Conservation (phyloP, 1,140 invertebrate species). For the Panagrolaimus sp. region DNA sequence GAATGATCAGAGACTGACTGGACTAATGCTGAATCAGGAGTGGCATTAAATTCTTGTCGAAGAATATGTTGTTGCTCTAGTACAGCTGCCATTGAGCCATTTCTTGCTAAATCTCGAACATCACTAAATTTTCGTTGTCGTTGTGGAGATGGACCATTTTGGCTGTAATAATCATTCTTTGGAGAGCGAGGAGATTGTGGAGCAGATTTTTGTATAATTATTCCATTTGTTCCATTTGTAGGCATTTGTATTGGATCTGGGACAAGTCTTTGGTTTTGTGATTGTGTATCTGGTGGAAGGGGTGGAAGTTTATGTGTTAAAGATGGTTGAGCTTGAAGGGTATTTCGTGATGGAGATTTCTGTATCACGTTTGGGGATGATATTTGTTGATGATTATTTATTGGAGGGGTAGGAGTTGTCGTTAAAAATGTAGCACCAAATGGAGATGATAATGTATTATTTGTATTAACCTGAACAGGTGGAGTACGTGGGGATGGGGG, state of each 20-base stretch:
- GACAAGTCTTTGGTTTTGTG: background rate
- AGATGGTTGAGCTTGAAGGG: background rate
- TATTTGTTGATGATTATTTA: too few relatives aligned
- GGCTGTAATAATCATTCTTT: too few relatives aligned
- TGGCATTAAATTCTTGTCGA: conserved; percentile 38
- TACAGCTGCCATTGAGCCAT: conserved; percentile 40
- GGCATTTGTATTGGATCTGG: background rate
- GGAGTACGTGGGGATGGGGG: background rate
- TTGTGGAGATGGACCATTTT: background rate
- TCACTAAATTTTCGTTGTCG: conserved; percentile 10
- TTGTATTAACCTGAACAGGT: background rate
- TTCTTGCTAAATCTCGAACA: conserved; percentile 12
- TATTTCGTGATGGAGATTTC: background rate
- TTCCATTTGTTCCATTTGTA: too few relatives aligned
- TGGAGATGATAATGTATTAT: background rate
- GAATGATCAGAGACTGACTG: background rate
- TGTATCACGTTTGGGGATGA: background rate
- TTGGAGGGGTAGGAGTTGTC: background rate
- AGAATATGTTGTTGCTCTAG: conserved; percentile 44
- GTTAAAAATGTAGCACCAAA: background rate
- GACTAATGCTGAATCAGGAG: conserved; percentile 30
- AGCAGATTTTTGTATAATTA: background rate
- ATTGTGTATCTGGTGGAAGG: background rate
- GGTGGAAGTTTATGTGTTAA: conserved; percentile 1
- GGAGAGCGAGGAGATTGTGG: background rate